Base-by-base conservation (phyloP, 1,140 invertebrate genomes). In the Vanessa tameamea region DNA sequence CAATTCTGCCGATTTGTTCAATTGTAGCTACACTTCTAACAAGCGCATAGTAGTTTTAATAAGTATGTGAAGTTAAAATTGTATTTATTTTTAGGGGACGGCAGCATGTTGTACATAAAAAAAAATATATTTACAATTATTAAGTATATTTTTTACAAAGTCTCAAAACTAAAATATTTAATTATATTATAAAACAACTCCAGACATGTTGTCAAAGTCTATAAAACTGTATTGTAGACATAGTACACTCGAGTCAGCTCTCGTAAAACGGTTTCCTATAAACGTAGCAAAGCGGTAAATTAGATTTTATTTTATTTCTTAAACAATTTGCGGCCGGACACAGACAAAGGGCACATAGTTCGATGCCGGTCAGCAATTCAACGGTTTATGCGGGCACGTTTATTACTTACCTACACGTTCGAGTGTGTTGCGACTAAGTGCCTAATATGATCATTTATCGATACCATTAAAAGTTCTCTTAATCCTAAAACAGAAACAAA, bases 251-350 rank as follows among this genome's bases (percentile, higher is more conserved):
- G 68, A 75, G 73, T 75, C 65, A 69, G 67, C 43, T 65, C 67
- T 69, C 68, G 59, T 75, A 71, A 71, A 70, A 87, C 80, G 80
- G 78, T 88, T 84, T 82, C 78, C 81, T 83, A 87, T 90, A 90
- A 91, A 90, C 84, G 87, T 88, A 89, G 83, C 78, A 89, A 84
- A 82, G 84, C 86, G 82, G 83, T 88, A 92, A 90, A 92, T 92
- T 91, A 89, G 85, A 89, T 89, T 91, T 87, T 91, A 88, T 90
- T 92, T 91, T 89, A 89, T 88, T 91, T 89, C 89, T 91, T 92
- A 86, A 91, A 90, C 87, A 91, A 91, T 91, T 87, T 91, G 88
- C 79, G 90, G 85, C 79, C 76, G 80, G 82, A 80, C 82, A 80
- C 82, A 86, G 84, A 92, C 90, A 91, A 92, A 92, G 86, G 87